Conservation (phyloP, 2,888 invertebrate species). For the Archips crataeganus region DNA sequence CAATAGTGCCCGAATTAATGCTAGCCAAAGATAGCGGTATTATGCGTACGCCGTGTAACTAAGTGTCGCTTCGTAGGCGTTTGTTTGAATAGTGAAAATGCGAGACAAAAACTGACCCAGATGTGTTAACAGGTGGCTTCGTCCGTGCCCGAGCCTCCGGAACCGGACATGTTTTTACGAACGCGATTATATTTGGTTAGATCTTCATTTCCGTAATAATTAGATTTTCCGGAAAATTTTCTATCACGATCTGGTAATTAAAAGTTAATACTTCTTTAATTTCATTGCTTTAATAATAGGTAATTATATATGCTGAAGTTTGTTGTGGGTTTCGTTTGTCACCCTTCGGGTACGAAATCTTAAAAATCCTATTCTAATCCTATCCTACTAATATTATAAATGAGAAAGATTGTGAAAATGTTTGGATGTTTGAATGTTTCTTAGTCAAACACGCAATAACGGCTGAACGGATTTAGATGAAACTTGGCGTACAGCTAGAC, state of each 20-base stretch:
- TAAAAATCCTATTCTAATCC: no score
- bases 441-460: no score
- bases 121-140: constrained; percentile 69
- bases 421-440: no score
- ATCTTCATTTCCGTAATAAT: constrained; percentile 28
- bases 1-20: background rate
- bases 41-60: constrained; percentile 52
- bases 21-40: constrained; percentile 47
- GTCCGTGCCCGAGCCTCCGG: constrained; percentile 56
- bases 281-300: no score
- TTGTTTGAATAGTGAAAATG: constrained; percentile 76
- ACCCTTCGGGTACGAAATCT: no score
- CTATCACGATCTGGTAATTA: constrained; percentile 7
- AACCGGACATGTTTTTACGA: constrained; percentile 64
- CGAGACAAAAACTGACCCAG: constrained; percentile 71
- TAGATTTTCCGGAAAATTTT: constrained; percentile 36
- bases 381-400: no score
- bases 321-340: no score
- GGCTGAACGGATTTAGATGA: no score
- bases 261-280: background rate
- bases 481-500: no score
- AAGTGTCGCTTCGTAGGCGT: constrained; percentile 53
- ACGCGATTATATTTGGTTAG: constrained; percentile 51
- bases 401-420: no score
- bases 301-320: no score